phyloP scores from a whole-genome alignment of 2,113 vertebrate genomes.

The Climacteris rufus region DNA sequence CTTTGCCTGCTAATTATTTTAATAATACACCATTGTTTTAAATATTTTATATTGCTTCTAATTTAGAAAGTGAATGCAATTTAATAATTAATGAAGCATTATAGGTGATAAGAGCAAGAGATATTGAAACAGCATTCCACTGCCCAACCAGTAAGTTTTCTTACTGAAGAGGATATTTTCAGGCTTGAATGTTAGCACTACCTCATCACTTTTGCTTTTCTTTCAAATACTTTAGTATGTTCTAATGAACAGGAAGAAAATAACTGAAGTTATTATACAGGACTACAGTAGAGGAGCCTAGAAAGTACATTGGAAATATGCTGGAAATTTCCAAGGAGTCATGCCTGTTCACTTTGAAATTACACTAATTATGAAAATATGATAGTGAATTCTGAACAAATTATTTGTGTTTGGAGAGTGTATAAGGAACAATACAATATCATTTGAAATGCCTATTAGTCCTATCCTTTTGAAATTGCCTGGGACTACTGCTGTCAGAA shows the following conservation, averaged over 20 bases:
- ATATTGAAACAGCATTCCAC: neutral
- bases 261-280: neutral
- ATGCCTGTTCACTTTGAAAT: neutral
- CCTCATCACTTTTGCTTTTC: neutral
- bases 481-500: neutral
- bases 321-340: neutral
- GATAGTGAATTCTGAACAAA: neutral
- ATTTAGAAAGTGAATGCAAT: neutral
- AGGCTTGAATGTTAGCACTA: neutral
- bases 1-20: neutral
- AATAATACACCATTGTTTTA: neutral
- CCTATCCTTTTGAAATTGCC: neutral
- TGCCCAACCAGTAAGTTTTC: neutral
- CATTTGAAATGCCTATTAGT: neutral
- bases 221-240: neutral
- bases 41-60: constrained; percentile 35
- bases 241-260: neutral
- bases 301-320: neutral
- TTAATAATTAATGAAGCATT: constrained; percentile 9
- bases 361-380: neutral
- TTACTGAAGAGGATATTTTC: neutral
- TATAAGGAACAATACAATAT: neutral
- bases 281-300: neutral
- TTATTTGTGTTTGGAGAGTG: neutral
- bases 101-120: neutral